Evolutionary conservation across 1,140 invertebrate genomes (phyloP), one percentile per base, ranked within the genome.

Genomic region (Drosophila lini): DNA sequence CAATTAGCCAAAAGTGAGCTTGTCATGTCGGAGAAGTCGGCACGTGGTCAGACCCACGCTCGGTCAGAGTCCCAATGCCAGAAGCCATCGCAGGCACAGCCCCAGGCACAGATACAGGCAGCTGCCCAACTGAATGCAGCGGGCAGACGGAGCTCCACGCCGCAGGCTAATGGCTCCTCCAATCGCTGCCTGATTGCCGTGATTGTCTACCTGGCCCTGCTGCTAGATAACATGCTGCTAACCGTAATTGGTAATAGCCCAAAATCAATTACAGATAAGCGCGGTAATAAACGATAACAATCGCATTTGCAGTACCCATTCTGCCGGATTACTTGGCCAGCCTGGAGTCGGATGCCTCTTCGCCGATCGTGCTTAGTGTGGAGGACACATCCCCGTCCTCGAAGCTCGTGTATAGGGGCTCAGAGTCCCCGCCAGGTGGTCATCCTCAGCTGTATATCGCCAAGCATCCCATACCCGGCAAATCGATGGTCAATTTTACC

Each of bases 251-350:
- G 96, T 97, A 93, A 68, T 67, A 10, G 41, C 32, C 32, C 19
- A 8, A 61, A 69, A 68, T 67, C 40, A 59, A 40, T 52, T 47
- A 53, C 22, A 16, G 31, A 45, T 74, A 44, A 57, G 7, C 15
- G 22, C 44, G 50, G 57, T 53, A 28, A 60, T 67, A 50, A 22
- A 15, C 25, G 10, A 36, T 57, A 45, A 64, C 48, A 45, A n/a
- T 50, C 22, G 11, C 32, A 11, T 38, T 81, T 65, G 15, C 59
- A 97, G 97, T 98, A 44, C 97, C 97, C 36, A 97, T 98, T 76
- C 94, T 97, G 81, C 97, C 97, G 10, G 96, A 97, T 92, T 96
- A 96, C 91, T 93, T 97, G 41, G 95, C 93, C 93, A 91, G 94
- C 68, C 89, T 95, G 65, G 93, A 95, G 63, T 65, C 58, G 48